Base-by-base conservation (phyloP, 2,113 vertebrate species). In the Mobula hypostoma region DNA sequence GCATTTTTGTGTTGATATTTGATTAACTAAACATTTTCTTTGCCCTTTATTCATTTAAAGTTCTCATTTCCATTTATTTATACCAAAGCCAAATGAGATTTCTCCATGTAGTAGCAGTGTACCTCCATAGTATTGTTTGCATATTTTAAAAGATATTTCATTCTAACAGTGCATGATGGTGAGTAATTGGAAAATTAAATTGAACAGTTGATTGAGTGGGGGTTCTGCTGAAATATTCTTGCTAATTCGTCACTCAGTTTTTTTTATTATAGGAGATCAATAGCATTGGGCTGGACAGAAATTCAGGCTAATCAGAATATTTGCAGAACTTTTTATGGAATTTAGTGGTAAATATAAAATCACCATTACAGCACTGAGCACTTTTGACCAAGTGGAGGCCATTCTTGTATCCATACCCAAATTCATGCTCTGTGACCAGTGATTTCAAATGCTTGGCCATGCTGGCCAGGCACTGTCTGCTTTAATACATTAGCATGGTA, bases 1-100 rank as follows among this genome's bases (percentile, higher is more conserved):
- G 40, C 91, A 93, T 76, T 93, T 92, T 74, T 93, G 70, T 48
- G 3, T 93, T 74, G 70, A 93, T 93, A 74, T 93, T 93, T 93
- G 70, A 76, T 93, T 93, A 74, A 74, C 70, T 56, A 36, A 74
- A 56, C 24, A 92, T 93, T 93, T 72, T 15, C 24, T 74, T 93
- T 93, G 70, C 70, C 27, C 40, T 93, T 93, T 93, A 29, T 93
- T 74, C 91, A 29, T 5, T 72, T 74, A 36, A 72, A 74, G 91
- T 56, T 76, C 36, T 74, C 36, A 93, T 93, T 93, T 74, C 36
- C 32, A 74, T 74, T 21, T 76, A 48, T 93, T 92, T 56, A 93
- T 93, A 36, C 40, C 61, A 93, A 74, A 74, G 24, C 66, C 91
- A 74, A 74, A 93, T 74, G 70, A 70, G 68, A 93, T 93, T 93